A percentile compares a stretch with the other conserved stretches of the same genome.
Conservation (phyloP, 2,113 vertebrate genomes). For the Oxyura jamaicensis region DNA sequence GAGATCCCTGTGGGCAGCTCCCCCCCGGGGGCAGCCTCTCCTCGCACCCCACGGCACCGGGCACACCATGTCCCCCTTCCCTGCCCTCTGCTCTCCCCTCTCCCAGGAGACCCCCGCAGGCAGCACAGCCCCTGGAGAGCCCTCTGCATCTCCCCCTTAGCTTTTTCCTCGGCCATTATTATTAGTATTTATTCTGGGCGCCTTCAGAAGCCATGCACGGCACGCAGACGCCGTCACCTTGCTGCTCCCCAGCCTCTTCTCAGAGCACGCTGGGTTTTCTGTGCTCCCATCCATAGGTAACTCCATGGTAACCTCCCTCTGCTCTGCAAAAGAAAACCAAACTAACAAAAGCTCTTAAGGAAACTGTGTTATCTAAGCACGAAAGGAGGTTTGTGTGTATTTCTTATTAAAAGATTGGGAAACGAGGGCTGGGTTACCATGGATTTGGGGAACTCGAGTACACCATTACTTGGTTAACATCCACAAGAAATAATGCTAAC, state of each 20-base stretch:
- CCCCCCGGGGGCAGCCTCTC: not conserved
- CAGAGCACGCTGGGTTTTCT: not conserved
- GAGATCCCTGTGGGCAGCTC: not conserved
- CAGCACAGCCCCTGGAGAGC: no score
- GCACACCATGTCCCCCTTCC: not conserved
- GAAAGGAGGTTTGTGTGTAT: not conserved
- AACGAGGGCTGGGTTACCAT: conserved; percentile 19
- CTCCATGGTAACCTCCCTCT: conserved; percentile 57
- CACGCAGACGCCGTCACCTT: not conserved
- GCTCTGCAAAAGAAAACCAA: not conserved
- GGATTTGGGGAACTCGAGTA: conserved; percentile 9
- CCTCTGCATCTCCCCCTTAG: not conserved
- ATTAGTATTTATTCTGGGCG: not conserved
- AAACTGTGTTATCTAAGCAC: not conserved
- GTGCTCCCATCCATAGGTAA: conserved; percentile 19
- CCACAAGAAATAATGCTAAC: not conserved
- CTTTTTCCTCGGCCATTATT: not conserved
- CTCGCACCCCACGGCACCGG: no score
- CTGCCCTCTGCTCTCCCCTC: not conserved
- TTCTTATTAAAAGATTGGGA: not conserved
- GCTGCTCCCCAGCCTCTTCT: not conserved
- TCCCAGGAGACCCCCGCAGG: no score
- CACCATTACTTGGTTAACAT: not conserved
- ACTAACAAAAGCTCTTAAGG: conserved; percentile 24
- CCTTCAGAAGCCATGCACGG: not conserved